These are phyloP conservation scores for Epizoanthus scotinus DNA, from an alignment of 92 coral and sea anemone species.

Conservation along the genomic window DNA sequence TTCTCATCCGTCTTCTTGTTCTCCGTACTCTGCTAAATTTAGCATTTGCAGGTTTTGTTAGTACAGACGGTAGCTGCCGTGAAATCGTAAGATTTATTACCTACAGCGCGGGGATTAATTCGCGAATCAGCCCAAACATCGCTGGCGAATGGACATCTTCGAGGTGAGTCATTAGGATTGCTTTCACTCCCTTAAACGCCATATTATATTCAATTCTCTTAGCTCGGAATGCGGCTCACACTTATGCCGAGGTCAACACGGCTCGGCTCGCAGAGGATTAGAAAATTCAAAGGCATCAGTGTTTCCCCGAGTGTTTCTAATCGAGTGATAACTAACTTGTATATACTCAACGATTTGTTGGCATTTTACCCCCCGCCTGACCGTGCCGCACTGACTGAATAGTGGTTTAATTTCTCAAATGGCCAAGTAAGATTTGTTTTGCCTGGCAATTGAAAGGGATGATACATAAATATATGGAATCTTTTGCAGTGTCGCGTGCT, in stretches of 20 bases:
- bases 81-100: slow-evolving; percentile 55
- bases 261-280: neutral
- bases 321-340: slow-evolving; percentile 1
- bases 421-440: neutral
- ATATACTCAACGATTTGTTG: neutral
- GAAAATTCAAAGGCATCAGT: slow-evolving; percentile 16
- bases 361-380: slow-evolving; percentile 22
- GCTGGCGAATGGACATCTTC: slow-evolving; percentile 82
- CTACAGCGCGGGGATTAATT: slow-evolving; percentile 64
- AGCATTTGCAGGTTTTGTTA: slow-evolving; percentile 23
- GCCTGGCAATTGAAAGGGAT: neutral
- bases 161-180: slow-evolving; percentile 51
- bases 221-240: slow-evolving; percentile 13
- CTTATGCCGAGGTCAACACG: slow-evolving; percentile 29
- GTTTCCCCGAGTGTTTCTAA: slow-evolving; percentile 9
- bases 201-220: slow-evolving; percentile 30
- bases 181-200: slow-evolving; percentile 27
- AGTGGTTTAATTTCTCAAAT: neutral
- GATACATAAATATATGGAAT: neutral
- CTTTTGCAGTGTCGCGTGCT: neutral
- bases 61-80: slow-evolving; percentile 60
- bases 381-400: neutral
- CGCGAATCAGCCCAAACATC: slow-evolving; percentile 50
- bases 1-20: slow-evolving; percentile 2
- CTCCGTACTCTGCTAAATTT: slow-evolving; percentile 19